Base-by-base conservation (phyloP, 2,113 vertebrate genomes). In the Gobiocypris rarus region DNA sequence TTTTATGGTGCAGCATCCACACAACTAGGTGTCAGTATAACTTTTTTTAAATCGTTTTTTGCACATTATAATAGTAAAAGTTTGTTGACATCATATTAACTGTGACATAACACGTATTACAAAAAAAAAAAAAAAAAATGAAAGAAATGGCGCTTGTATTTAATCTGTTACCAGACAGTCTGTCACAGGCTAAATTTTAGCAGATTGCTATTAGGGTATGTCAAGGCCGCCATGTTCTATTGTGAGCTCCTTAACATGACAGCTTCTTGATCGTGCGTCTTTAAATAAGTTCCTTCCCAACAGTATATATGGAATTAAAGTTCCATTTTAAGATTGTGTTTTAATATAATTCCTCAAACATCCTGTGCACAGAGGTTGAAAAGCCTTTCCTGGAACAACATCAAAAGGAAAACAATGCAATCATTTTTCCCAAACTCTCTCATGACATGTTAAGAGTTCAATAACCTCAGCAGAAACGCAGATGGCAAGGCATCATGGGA, bases 361-460 rank as follows among this genome's bases (percentile, higher is more conserved):
- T 50, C 22, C 19, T 26, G 41, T 50, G 19, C 9, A 13, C 26
- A 65, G 28, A 41, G 31, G 81, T 86, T 90, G 56, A 89, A 88
- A 76, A 43, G 11, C 15, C 28, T 58, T 85, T 48, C 59, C 61
- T 84, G 81, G 70, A 78, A 56, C 11, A 2, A 19, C 82, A 84
- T 84, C 87, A 88, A 87, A 91, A 87, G 86, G 88, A 69, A 79
- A 56, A 75, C 31, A 61, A 19, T 50, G 26, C 28, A 85, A 38
- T 5, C 83, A 74, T 67, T 79, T 67, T 9, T 1, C 70, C 75
- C 15, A 84, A 69, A 85, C 15, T 75, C 85, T 90, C 85, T 74
- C 78, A 82, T 84, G 89, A 90, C 26, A 82, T 69, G 78, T 86
- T 83, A 87, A 87, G 83, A 91, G 28, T 84, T 86, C 41, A 24